Conservation (phyloP, 2,888 invertebrate species). For the Eupithecia subfuscata region DNA sequence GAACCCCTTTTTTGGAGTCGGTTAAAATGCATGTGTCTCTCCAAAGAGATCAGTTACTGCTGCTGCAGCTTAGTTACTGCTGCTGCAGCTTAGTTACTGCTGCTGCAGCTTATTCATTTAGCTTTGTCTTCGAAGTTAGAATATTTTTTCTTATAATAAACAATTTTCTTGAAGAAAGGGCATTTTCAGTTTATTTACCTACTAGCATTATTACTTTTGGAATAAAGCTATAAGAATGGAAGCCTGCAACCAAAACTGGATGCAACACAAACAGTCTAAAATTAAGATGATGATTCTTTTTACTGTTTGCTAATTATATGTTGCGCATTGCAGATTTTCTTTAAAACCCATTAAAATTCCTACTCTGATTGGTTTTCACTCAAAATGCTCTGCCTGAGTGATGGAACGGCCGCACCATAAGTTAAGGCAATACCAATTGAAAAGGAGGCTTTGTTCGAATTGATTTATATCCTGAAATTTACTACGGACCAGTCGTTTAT, state of each 20-base stretch:
- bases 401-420: slow-evolving; percentile 8
- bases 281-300: neutral
- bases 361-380: neutral
- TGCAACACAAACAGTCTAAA: neutral
- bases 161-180: too few species aligned
- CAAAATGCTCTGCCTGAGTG: slow-evolving; percentile 2
- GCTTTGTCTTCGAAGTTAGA: too few species aligned
- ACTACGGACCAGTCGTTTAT: slow-evolving; percentile 35
- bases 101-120: too few species aligned
- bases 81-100: too few species aligned
- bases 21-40: too few species aligned
- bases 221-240: neutral
- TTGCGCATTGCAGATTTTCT: too few species aligned
- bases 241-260: neutral
- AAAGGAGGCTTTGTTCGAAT: slow-evolving; percentile 44
- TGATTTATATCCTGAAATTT: slow-evolving; percentile 49
- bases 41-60: too few species aligned
- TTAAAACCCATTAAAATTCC: slow-evolving; percentile 8
- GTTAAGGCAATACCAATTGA: slow-evolving; percentile 39
- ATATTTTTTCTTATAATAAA: too few species aligned
- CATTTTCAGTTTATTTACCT: neutral
- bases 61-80: too few species aligned
- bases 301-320: neutral
- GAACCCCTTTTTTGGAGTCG: too few species aligned
- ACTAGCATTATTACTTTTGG: neutral